Base-by-base conservation (phyloP, 2,113 vertebrate genomes). In the Pundamilia nyererei region DNA sequence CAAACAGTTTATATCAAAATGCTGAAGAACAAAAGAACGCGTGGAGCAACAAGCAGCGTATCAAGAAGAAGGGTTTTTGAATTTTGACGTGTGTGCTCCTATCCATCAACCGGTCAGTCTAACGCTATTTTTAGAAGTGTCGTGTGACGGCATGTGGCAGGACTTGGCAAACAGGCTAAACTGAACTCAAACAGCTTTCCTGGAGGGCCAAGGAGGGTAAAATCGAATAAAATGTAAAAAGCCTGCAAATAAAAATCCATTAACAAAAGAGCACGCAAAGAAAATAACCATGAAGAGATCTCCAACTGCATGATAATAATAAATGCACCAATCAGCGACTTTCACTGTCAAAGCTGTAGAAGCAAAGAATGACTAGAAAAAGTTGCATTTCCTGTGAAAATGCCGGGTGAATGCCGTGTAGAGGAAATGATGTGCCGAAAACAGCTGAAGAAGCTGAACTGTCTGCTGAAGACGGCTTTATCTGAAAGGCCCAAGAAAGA, bases 91-190 rank as follows among this genome's bases (percentile, higher is more conserved):
- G 17, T 12, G 19, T 1, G 60, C 33, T 65, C 17, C 60, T 24
- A 42, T 42, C 65, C n/a, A 42, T 24, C n/a, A 70, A 70, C n/a
- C 65, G 1, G 38, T 70, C n/a, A 6, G 38, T 4, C 65, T 0
- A 1, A 42, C 2, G 3, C 9, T 42, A 42, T 42, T 70, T 70
- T 21, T 70, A 24, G 35, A 70, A 7, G 60, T 65, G 60, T 65
- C 3, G 1, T 38, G 60, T 38, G 31, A 38, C 3, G 17, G 60
- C 21, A 55, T 13, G 21, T 26, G 54, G 54, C 33, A 38, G 60
- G 60, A 65, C 60, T 65, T 65, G 60, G 60, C 19, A 65, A 35
- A 65, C 60, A 65, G 17, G 60, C 33, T 38, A n/a, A 65, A 38
- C 60, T n/a, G 10, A 65, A 38, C 33, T 38, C 33, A n/a, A 7